A percentile compares a stretch with the other conserved stretches of the same genome.
phyloP scores from a whole-genome alignment of 2,113 vertebrate species.

The Elaphurus davidianus region DNA sequence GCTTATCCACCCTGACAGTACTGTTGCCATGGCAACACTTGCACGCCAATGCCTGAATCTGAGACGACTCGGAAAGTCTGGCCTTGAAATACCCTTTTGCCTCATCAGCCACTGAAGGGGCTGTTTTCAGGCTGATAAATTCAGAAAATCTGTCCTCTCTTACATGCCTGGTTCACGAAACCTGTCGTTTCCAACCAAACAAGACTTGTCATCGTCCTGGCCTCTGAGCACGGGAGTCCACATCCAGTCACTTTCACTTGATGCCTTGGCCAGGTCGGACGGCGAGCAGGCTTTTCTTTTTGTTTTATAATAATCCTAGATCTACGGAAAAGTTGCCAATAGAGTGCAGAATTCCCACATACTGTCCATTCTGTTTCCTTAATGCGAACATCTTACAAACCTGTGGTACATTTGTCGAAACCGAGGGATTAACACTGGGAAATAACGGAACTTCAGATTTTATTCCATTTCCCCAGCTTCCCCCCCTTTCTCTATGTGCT shows the following conservation, averaged over 20 bases:
- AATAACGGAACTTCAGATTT: fast-evolving
- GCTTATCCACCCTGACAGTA: neutral
- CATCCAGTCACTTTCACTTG: fast-evolving
- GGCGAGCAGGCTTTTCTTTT: neutral
- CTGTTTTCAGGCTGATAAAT: neutral
- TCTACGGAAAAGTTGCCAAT: neutral
- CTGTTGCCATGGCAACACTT: neutral
- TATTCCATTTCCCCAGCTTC: neutral
- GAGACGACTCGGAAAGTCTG: neutral
- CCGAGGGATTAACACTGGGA: fast-evolving
- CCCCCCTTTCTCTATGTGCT: fast-evolving
- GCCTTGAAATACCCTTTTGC: neutral
- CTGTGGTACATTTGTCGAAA: neutral
- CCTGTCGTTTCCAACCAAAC: neutral
- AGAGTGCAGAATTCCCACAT: neutral
- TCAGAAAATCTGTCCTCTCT: neutral
- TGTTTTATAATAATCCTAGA: neutral
- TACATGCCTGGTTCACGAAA: fast-evolving
- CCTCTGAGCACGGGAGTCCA: neutral
- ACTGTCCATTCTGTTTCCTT: no score
- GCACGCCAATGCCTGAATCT: fast-evolving
- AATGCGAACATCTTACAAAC: fast-evolving
- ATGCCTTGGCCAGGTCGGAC: neutral
- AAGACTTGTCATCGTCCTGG: fast-evolving
- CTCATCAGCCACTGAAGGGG: neutral